Base-by-base conservation (phyloP, 2,113 vertebrate genomes). In the Lagopus leucura region DNA sequence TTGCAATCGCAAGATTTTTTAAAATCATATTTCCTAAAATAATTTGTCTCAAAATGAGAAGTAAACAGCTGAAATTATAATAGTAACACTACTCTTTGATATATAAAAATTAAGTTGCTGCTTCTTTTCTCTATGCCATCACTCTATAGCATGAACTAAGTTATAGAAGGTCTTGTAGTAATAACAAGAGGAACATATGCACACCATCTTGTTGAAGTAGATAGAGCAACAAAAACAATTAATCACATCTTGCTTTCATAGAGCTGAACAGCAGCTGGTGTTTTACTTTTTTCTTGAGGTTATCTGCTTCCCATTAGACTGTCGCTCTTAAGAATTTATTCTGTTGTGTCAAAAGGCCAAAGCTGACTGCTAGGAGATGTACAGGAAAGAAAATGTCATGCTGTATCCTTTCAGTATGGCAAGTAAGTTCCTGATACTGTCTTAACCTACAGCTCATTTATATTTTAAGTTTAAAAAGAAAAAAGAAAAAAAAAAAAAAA, bases 221-320 rank as follows among this genome's bases (percentile, higher is more conserved):
- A 90, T 97, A 71, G 79, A 92, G 88, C 74, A 66, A 43, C 16
- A 43, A 86, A 43, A 70, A 48, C 24, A 24, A 48, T 93, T 81
- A 67, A 10, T 91, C 1, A 0, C 67, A 90, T 93, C 84, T 89
- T 80, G 60, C 63, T 93, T 86, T 93, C 70, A 91, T 71, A 58
- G 32, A 60, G 50, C 55, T 94, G 60, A 78, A 36, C 17, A 89
- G n/a, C 61, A 91, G 92, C 85, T 96, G 86, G 34, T 11, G 6
- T 28, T 93, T 82, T 90, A 58, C 30, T 77, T 63, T 93, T 52
- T 83, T 94, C 74, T 92, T 0, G 2, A 82, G 28, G 34, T 88
- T 94, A 91, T 43, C 85, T 91, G 91, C n/a, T 94, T 93, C 88
- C 50, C 70, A 88, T 97, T 89, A 96, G 30, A 32, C 38, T 82